These are phyloP conservation scores for Clavelina lepadiformis DNA, from an alignment of 23 tunicate genomes.

Conservation along the genomic window DNA sequence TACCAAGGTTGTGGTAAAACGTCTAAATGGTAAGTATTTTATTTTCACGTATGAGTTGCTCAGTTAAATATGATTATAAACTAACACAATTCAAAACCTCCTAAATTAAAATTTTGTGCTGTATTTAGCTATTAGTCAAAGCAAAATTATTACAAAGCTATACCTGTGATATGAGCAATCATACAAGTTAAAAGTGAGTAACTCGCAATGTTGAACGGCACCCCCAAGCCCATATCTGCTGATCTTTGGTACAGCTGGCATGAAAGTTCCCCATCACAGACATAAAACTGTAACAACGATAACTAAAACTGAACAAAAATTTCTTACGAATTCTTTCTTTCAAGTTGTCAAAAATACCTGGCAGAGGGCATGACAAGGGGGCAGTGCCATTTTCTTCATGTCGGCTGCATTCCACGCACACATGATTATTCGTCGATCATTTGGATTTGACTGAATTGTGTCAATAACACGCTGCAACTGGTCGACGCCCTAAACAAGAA, in stretches of 20 bases:
- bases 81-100: too few species aligned
- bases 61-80: too few species aligned
- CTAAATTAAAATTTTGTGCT: too few species aligned
- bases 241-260: constrained; percentile 95
- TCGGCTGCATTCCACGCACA: constrained; percentile 91
- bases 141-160: constrained; percentile 2
- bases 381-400: constrained; percentile 81
- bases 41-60: too few species aligned
- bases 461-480: constrained; percentile 79
- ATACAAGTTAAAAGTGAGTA: constrained; percentile 88
- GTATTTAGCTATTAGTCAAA: background rate
- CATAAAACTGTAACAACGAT: constrained; percentile 56
- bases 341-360: constrained; percentile 31
- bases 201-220: constrained; percentile 98
- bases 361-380: constrained; percentile 92
- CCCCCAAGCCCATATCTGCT: constrained; percentile 97
- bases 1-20: too few species aligned
- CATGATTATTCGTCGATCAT: constrained; percentile 92
- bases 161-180: constrained; percentile 96
- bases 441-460: constrained; percentile 65
- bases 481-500: constrained; percentile 69
- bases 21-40: too few species aligned
- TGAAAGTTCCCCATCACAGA: constrained; percentile 85
- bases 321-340: background rate
- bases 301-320: background rate